A percentile compares a stretch with the other conserved stretches of the same genome.
Conservation (phyloP, 1,140 invertebrate species). For the Coptotermes formosanus region DNA sequence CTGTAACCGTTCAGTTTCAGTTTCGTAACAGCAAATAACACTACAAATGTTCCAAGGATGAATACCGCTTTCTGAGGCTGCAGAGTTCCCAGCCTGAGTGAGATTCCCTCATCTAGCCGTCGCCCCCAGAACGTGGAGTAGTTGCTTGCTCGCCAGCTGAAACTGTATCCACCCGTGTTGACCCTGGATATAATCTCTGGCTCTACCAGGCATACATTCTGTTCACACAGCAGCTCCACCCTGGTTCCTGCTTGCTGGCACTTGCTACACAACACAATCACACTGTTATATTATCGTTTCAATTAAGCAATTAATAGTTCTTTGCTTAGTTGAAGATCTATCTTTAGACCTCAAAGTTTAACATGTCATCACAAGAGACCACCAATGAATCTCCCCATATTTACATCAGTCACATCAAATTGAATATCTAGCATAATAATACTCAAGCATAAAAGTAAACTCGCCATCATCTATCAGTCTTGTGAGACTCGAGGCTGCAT, state of each 20-base stretch:
- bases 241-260: slow-evolving; percentile 53
- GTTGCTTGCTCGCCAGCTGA: slow-evolving; percentile 75
- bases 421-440: no score
- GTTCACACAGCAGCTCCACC: slow-evolving; percentile 65
- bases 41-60: not conserved
- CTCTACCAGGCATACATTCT: slow-evolving; percentile 72
- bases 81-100: slow-evolving; percentile 68
- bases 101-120: slow-evolving; percentile 76
- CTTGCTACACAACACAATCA: slow-evolving; percentile 52
- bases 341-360: no score
- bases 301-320: no score
- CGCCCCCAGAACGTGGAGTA: slow-evolving; percentile 81
- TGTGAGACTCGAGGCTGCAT: no score
- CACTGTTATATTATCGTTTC: not conserved
- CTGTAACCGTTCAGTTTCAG: no score
- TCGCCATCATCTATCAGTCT: no score
- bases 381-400: no score
- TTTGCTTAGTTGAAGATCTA: no score
- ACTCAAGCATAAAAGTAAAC: no score
- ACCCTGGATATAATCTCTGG: slow-evolving; percentile 63
- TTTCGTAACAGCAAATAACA: not conserved
- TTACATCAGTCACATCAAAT: no score
- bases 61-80: slow-evolving; percentile 53
- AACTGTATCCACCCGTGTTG: slow-evolving; percentile 54
- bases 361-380: no score